phyloP scores from a whole-genome alignment of 2,113 vertebrate genomes.

The Rhabdornis inornatus region DNA sequence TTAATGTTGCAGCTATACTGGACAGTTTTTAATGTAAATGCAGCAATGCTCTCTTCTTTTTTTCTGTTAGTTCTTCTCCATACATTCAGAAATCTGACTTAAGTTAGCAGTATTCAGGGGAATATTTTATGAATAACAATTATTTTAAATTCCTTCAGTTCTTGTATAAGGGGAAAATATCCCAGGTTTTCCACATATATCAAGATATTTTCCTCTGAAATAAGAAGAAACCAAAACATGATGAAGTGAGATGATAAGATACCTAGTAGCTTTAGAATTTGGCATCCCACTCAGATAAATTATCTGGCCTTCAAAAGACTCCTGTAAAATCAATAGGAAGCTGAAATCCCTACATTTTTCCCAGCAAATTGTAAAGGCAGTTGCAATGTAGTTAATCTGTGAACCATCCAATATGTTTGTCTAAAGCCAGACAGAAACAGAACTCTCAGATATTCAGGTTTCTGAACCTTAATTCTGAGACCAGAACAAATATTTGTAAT shows the following conservation, averaged over 20 bases:
- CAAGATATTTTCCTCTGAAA: not conserved
- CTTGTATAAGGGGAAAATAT: not conserved
- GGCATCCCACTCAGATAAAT: not conserved
- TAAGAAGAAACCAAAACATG: not conserved
- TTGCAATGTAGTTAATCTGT: not conserved
- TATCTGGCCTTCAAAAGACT: not conserved
- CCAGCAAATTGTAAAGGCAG: not conserved
- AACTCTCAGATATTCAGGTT: not conserved
- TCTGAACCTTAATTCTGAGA: not conserved
- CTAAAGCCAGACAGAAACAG: not conserved
- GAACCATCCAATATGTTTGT: not conserved
- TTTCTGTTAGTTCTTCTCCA: not conserved
- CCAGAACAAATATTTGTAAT: not conserved
- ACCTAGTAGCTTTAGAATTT: not conserved
- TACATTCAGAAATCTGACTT: not conserved
- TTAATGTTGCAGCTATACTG: not conserved
- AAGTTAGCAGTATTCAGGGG: not conserved
- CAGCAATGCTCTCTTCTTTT: not conserved
- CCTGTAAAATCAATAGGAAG: not conserved
- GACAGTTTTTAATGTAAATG: not conserved
- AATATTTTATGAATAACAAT: not conserved
- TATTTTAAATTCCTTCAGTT: not conserved
- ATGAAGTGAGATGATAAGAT: not conserved
- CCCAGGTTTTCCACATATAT: not conserved
- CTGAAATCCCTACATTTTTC: not conserved